Evolutionary conservation across 2,113 vertebrate species (phyloP).

Genomic region (Neodon shergylaensis): DNA sequence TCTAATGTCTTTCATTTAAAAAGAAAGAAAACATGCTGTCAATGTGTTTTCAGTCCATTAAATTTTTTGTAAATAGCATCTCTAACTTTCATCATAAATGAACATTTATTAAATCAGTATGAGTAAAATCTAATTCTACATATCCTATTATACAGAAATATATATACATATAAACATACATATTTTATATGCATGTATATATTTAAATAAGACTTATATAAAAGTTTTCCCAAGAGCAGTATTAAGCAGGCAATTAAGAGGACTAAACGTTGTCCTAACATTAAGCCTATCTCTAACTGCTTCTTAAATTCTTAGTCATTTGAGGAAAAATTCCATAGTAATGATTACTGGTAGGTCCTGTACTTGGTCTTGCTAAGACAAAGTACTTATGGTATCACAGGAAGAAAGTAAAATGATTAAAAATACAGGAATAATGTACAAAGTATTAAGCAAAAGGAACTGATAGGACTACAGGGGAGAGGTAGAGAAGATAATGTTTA

Average conservation of each 20-base stretch:
- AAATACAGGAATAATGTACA: background rate
- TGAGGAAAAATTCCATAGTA: background rate
- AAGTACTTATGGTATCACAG: background rate
- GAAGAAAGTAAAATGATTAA: background rate
- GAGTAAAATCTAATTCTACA: background rate
- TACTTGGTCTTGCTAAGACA: background rate
- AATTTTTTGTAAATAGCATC: conserved; percentile 2
- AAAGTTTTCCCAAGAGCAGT: background rate
- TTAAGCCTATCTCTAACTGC: background rate
- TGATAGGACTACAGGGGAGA: background rate
- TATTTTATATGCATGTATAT: background rate
- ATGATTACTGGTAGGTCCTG: background rate
- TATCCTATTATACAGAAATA: background rate
- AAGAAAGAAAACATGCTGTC: background rate
- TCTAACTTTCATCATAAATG: conserved; percentile 8
- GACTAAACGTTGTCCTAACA: background rate
- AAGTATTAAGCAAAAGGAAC: background rate
- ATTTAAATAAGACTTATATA: background rate
- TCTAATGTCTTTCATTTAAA: conserved; percentile 15
- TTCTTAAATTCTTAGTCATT: background rate
- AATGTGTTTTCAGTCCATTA: background rate
- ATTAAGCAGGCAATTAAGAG: background rate
- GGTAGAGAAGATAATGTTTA: background rate
- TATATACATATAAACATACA: background rate
- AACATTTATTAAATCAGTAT: background rate